Evolutionary conservation across 23 tunicate genomes (phyloP).

Genomic region (Clavelina lepadiformis): DNA sequence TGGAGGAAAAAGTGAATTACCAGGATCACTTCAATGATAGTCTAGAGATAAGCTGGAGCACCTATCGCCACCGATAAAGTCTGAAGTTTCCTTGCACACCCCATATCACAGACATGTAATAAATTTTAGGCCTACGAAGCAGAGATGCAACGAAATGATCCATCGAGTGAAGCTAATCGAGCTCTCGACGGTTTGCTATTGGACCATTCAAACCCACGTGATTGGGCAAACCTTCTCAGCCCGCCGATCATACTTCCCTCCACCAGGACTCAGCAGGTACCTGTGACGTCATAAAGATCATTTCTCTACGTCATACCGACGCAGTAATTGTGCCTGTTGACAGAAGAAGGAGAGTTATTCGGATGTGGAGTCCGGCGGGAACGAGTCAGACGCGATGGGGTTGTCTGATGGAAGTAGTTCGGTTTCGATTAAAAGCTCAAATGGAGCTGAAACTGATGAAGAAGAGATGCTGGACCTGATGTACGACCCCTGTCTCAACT

Average conservation of each 20-base stretch:
- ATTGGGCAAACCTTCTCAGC: conserved; percentile 53
- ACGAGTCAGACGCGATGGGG: conserved; percentile 42
- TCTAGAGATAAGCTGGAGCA: conserved; percentile 66
- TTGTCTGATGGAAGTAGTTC: conserved; percentile 73
- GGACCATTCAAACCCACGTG: conserved; percentile 57
- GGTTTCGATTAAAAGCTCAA: conserved; percentile 49
- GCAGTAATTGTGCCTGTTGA: not conserved
- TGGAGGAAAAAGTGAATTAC: not conserved
- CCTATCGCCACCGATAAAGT: too few relatives aligned
- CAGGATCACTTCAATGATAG: conserved; percentile 37
- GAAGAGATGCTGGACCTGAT: conserved; percentile 86
- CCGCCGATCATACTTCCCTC: conserved; percentile 72
- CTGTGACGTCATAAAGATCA: too few relatives aligned
- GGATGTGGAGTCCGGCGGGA: conserved; percentile 53
- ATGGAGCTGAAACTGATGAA: conserved; percentile 56
- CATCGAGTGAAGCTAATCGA: too few relatives aligned
- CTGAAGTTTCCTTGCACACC: too few relatives aligned
- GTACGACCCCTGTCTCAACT: conserved; percentile 86
- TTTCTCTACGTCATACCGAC: too few relatives aligned
- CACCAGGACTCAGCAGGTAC: conserved; percentile 46
- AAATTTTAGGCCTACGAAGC: too few relatives aligned
- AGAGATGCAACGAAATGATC: too few relatives aligned
- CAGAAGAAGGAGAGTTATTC: conserved; percentile 60
- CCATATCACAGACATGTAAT: too few relatives aligned
- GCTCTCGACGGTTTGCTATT: too few relatives aligned